phyloP scores from a whole-genome alignment of 2,113 vertebrate genomes.

The Siphamia tubifer region DNA sequence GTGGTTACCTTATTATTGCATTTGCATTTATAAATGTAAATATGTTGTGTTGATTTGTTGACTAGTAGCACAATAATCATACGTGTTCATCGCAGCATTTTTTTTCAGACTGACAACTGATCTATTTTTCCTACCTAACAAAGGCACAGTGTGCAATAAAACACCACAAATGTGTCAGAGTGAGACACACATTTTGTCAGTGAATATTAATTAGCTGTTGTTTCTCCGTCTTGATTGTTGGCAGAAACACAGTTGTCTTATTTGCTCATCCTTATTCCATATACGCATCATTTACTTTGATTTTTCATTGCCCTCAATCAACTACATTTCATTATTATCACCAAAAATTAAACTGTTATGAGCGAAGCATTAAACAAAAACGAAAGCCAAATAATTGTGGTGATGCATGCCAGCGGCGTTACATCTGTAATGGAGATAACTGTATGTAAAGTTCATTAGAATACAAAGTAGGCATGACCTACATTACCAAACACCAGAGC shows the following conservation, averaged over 20 bases:
- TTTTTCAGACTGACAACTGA: conserved; percentile 13
- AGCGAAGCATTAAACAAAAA: conserved; percentile 37
- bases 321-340: conserved; percentile 22
- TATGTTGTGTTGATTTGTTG: conserved; percentile 10
- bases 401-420: background rate
- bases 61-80: background rate
- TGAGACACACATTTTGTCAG: conserved; percentile 51
- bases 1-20: background rate
- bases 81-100: background rate
- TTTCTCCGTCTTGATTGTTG: conserved; percentile 57
- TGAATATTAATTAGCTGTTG: conserved; percentile 71
- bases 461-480: conserved; percentile 51
- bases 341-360: conserved; percentile 27
- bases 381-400: conserved; percentile 28
- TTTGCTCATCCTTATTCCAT: conserved; percentile 36
- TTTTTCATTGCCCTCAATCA: conserved; percentile 38
- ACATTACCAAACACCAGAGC: conserved; percentile 36
- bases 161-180: conserved; percentile 59
- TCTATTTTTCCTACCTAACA: conserved; percentile 46
- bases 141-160: conserved; percentile 13
- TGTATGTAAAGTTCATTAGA: conserved; percentile 38
- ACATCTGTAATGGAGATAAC: conserved; percentile 21
- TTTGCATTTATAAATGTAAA: conserved; percentile 9
- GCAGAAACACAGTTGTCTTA: conserved; percentile 45
- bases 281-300: conserved; percentile 55